Conservation (phyloP, 2,113 vertebrate species). For the Perca schrenkii region DNA sequence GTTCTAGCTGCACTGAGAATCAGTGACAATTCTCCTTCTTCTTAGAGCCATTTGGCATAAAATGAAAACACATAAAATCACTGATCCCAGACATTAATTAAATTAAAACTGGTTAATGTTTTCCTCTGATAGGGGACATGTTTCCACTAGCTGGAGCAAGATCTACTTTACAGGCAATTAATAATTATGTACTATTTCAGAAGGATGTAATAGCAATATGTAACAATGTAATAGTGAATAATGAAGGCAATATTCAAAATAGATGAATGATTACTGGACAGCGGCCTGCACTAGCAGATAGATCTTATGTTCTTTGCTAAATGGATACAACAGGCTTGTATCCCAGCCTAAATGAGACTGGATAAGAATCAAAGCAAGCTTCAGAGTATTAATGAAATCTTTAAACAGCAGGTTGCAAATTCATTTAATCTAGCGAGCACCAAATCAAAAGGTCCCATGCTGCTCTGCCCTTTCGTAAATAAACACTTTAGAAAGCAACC, state of each 20-base stretch:
- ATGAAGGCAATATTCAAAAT: constrained; percentile 7
- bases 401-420: constrained; percentile 56
- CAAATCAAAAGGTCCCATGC: constrained; percentile 45
- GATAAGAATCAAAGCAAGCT: constrained; percentile 31
- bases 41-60: constrained; percentile 43
- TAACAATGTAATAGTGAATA: not conserved
- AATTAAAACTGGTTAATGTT: constrained; percentile 38
- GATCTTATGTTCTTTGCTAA: constrained; percentile 11
- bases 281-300: not conserved
- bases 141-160: constrained; percentile 26
- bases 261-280: constrained; percentile 21
- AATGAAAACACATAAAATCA: constrained; percentile 54
- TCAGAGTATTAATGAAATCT: constrained; percentile 53
- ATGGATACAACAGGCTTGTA: constrained; percentile 11
- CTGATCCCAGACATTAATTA: constrained; percentile 48
- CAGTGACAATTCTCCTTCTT: constrained; percentile 13
- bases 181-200: not conserved
- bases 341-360: constrained; percentile 34
- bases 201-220: not conserved
- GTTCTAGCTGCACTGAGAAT: constrained; percentile 11
- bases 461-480: constrained; percentile 58
- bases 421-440: constrained; percentile 46
- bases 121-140: constrained; percentile 18
- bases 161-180: not conserved
- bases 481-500: constrained; percentile 55